These are phyloP conservation scores for Gibbula magus DNA, from an alignment of 2,888 invertebrate species.

Conservation along the genomic window DNA sequence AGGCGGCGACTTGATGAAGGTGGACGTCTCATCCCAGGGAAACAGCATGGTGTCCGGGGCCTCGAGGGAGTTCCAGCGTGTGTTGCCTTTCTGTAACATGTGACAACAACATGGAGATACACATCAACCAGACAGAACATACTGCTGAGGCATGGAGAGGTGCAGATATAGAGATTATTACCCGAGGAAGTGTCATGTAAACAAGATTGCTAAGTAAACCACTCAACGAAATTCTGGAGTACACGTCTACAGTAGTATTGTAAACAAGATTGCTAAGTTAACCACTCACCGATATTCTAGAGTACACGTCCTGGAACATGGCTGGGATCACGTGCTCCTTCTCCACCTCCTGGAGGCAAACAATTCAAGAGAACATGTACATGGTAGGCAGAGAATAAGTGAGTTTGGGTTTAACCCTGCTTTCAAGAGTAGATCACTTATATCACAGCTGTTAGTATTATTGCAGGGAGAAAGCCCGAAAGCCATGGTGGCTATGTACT, in stretches of 20 bases:
- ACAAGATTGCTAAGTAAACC: not conserved
- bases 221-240: not conserved
- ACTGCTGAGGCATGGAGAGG: not conserved
- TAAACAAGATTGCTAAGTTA: too few species aligned
- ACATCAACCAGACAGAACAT: not conserved
- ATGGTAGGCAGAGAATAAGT: too few species aligned
- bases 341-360: slow-evolving; percentile 80
- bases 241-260: too few species aligned
- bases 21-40: slow-evolving; percentile 92
- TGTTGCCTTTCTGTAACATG: slow-evolving; percentile 83
- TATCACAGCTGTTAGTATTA: too few species aligned
- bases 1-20: slow-evolving; percentile 96
- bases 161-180: too few species aligned
- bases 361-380: too few species aligned
- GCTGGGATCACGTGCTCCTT: slow-evolving; percentile 92
- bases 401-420: too few species aligned
- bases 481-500: too few species aligned
- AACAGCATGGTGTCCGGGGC: slow-evolving; percentile 88
- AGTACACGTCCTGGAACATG: slow-evolving; percentile 96
- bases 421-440: too few species aligned
- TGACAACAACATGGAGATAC: not conserved
- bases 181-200: too few species aligned
- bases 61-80: slow-evolving; percentile 87
- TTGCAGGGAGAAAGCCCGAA: too few species aligned
- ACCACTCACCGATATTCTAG: slow-evolving; percentile 80